Evolutionary conservation across 2,113 vertebrate species (phyloP), one percentile per base, ranked within the genome.

Genomic region (Notiomystis cincta): DNA sequence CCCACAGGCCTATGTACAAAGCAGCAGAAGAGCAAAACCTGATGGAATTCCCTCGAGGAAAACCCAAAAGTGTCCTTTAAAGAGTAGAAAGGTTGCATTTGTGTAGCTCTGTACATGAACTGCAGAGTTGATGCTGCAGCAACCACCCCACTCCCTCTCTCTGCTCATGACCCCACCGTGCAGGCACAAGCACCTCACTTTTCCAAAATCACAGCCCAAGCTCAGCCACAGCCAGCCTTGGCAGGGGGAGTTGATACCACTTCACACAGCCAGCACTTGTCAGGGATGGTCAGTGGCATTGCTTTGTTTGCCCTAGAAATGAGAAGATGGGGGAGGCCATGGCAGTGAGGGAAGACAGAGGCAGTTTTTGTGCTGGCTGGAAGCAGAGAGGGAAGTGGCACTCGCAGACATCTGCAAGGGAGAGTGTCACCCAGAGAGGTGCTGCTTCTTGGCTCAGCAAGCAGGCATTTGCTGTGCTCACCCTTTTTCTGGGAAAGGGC

Each of bases 241-340:
- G 17, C 2, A 0, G 3, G 12, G 42, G 7, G 7, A 14, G 9
- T 10, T 16, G 24, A 8, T 10, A 2, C 3, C 0, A 0, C 60
- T 50, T 35, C 47, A 23, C 1, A 4, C 6, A 8, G 47, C 38
- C 9, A 0, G 35, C 3, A 3, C 21, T 28, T 38, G 11, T 13
- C 28, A 53, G 58, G 37, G 61, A 22, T 1, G 10, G 27, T 13
- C 4, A 0, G 6, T 24, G 44, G 51, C 47, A 3, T 2, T 45
- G 47, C 0, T 35, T 42, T 47, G 45, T 23, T 81, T 0, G 0
- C 37, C 44, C 64, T 9, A 16, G 82, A 60, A 81, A 70, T 24
- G 31, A 44, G 53, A 37, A 47, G 11, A 24, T 0, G 0, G 45
- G 42, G 19, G 6, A 60, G 15, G 33, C 45, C 54, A 21, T 1